These are phyloP conservation scores for Pseudopipra pipra DNA, from an alignment of 2,113 vertebrate genomes.

Conservation along the genomic window DNA sequence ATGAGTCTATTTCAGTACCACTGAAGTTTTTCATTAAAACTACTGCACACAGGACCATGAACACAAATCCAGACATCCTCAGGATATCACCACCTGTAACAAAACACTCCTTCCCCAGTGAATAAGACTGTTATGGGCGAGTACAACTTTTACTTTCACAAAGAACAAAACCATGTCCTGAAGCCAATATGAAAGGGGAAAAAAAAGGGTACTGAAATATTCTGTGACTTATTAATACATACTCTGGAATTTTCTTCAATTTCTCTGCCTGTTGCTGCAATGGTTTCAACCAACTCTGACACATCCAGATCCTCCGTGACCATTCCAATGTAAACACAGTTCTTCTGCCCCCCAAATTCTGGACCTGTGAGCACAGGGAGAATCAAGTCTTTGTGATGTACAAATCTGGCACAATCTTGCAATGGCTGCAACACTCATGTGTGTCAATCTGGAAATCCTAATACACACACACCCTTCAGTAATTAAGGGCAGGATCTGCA, in stretches of 20 bases:
- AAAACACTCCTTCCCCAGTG: background rate
- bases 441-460: background rate
- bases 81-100: background rate
- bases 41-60: background rate
- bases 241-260: constrained; percentile 95
- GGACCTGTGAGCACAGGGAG: constrained; percentile 73
- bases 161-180: background rate
- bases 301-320: constrained; percentile 88
- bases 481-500: background rate
- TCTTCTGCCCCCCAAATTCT: constrained; percentile 83
- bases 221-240: constrained; percentile 46
- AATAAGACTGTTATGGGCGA: background rate
- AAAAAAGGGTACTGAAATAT: background rate
- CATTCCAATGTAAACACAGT: constrained; percentile 91
- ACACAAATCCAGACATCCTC: background rate
- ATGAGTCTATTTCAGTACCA: background rate
- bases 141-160: background rate
- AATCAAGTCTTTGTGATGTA: background rate
- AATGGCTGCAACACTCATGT: background rate
- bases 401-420: background rate
- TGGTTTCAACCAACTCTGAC: constrained; percentile 84
- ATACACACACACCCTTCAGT: background rate
- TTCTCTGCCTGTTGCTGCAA: constrained; percentile 85
- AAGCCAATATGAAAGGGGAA: background rate
- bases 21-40: background rate